These are phyloP conservation scores for Diarsia rubi DNA, from an alignment of 2,888 invertebrate genomes.

Conservation along the genomic window DNA sequence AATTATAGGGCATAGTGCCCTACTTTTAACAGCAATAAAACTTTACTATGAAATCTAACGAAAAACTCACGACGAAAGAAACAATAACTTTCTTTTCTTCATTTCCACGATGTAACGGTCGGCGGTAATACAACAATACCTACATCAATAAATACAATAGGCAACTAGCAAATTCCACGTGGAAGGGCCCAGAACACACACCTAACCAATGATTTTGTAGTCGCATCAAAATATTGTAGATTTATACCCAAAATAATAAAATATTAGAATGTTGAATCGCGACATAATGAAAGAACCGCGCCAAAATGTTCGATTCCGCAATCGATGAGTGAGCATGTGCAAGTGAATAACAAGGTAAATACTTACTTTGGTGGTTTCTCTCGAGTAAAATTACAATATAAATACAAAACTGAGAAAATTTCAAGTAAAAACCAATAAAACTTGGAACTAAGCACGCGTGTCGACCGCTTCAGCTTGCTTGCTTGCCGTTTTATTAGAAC, in stretches of 20 bases:
- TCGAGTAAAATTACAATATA: slow-evolving; percentile 9
- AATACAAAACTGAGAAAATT: slow-evolving; percentile 23
- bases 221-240: neutral
- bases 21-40: slow-evolving; percentile 21
- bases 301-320: slow-evolving; percentile 54
- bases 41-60: neutral
- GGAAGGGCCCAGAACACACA: slow-evolving; percentile 20
- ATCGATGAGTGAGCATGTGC: slow-evolving; percentile 15
- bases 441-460: slow-evolving; percentile 57
- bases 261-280: slow-evolving; percentile 1
- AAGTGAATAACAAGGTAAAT: slow-evolving; percentile 18
- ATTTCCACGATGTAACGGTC: slow-evolving; percentile 64
- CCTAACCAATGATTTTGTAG: neutral
- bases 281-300: slow-evolving; percentile 53
- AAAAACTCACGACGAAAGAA: slow-evolving; percentile 26
- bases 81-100: slow-evolving; percentile 41
- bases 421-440: slow-evolving; percentile 37
- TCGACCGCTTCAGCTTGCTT: slow-evolving; percentile 48
- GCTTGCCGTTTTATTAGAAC: slow-evolving; percentile 33
- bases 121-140: slow-evolving; percentile 53
- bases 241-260: neutral
- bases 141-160: slow-evolving; percentile 55
- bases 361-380: slow-evolving; percentile 50
- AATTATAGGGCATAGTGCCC: slow-evolving; percentile 30
- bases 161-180: slow-evolving; percentile 49